Conservation (phyloP, 2,888 invertebrate species). For the Apodemia hepburni region DNA sequence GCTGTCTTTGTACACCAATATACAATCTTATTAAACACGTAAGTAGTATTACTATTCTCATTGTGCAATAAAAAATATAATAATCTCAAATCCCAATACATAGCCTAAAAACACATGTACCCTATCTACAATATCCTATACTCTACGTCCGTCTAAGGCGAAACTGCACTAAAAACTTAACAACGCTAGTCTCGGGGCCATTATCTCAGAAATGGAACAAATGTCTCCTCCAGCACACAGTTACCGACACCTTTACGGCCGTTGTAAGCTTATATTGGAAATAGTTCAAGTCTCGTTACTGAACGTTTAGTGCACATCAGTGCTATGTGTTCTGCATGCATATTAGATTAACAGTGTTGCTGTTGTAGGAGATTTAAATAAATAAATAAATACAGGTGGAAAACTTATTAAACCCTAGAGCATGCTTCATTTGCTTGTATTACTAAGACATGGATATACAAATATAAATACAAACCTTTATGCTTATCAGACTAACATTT, state of each 20-base stretch:
- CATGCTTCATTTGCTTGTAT: too few species aligned
- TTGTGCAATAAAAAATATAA: too few species aligned
- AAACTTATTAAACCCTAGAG: too few species aligned
- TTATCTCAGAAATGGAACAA: constrained; percentile 10
- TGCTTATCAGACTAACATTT: too few species aligned
- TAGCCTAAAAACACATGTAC: neutral
- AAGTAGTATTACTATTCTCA: too few species aligned
- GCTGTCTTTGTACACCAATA: too few species aligned
- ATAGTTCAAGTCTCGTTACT: constrained; percentile 2
- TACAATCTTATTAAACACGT: too few species aligned
- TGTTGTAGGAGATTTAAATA: neutral
- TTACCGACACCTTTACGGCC: constrained; percentile 11
- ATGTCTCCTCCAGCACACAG: constrained; percentile 10
- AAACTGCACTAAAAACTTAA: constrained; percentile 10
- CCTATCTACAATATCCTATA: neutral
- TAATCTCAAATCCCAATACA: too few species aligned
- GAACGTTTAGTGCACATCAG: constrained; percentile 1
- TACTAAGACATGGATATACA: too few species aligned
- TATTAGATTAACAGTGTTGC: neutral
- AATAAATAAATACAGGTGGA: too few species aligned
- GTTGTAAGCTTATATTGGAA: constrained; percentile 8
- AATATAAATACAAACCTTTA: too few species aligned
- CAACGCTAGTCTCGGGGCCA: constrained; percentile 6
- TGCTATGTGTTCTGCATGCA: neutral
- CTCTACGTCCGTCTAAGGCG: neutral